These are phyloP conservation scores for Acanthiza pusilla DNA, from an alignment of 2,797 vertebrate species.

Conservation along the genomic window DNA sequence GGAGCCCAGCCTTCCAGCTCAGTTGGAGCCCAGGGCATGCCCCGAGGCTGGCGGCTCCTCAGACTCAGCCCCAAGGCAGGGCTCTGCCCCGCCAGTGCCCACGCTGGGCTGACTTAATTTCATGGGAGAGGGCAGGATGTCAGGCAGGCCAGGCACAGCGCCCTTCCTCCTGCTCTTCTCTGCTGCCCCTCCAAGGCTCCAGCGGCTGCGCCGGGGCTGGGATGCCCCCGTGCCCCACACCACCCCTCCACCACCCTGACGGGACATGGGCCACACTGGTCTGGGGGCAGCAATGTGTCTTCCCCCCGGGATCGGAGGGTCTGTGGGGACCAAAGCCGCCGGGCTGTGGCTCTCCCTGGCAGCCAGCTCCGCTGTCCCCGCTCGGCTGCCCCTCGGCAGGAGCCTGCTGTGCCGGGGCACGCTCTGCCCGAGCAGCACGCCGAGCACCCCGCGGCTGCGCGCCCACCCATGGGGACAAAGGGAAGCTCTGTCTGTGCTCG, in stretches of 20 bases:
- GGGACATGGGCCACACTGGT: fast-evolving
- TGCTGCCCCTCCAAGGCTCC: neutral
- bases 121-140: neutral
- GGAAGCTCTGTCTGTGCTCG: neutral
- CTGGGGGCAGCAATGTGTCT: fast-evolving
- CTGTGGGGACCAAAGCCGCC: neutral
- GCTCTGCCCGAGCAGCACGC: neutral
- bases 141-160: neutral
- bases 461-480: neutral
- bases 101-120: neutral
- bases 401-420: neutral
- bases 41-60: neutral
- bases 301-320: fast-evolving
- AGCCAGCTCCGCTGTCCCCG: neutral
- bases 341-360: neutral
- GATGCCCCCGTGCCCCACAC: neutral
- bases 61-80: neutral
- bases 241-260: fast-evolving
- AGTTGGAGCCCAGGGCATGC: neutral
- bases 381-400: neutral
- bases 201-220: fast-evolving
- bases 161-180: neutral
- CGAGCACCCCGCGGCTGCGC: neutral
- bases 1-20: neutral
- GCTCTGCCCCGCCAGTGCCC: neutral